These are phyloP conservation scores for Plagodis pulveraria DNA, from an alignment of 2,888 invertebrate genomes.

Conservation along the genomic window DNA sequence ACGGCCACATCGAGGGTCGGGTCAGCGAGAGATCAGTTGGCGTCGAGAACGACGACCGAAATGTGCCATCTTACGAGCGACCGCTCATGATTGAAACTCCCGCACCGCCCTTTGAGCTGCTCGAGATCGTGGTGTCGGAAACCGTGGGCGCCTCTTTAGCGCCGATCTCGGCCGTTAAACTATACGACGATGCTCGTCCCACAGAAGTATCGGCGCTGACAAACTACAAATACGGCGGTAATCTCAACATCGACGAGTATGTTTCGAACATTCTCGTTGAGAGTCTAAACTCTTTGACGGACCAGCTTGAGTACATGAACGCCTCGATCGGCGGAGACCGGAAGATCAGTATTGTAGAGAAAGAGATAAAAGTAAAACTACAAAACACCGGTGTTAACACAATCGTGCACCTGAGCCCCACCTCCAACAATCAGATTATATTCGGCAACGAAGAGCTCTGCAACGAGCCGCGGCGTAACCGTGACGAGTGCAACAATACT, in stretches of 20 bases:
- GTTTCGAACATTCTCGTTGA: constrained; percentile 81
- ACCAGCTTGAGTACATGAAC: constrained; percentile 75
- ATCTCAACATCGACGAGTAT: constrained; percentile 76
- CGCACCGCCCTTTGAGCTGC: constrained; percentile 62
- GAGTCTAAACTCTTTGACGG: constrained; percentile 77
- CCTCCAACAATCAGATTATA: constrained; percentile 78
- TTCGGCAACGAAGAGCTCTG: constrained; percentile 77
- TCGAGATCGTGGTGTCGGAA: constrained; percentile 78
- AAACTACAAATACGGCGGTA: constrained; percentile 33
- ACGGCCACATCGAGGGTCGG: constrained; percentile 47
- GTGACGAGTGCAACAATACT: constrained; percentile 50
- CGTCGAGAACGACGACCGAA: constrained; percentile 51
- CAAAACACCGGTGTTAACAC: constrained; percentile 80
- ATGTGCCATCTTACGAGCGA: constrained; percentile 45
- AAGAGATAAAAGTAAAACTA: constrained; percentile 79
- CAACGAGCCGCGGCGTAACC: constrained; percentile 39
- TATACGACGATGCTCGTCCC: constrained; percentile 31
- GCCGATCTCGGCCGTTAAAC: constrained; percentile 26
- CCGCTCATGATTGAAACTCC: constrained; percentile 44
- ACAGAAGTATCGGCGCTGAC: constrained; percentile 17
- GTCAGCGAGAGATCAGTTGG: constrained; percentile 49
- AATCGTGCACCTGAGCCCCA: constrained; percentile 78
- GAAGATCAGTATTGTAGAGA: constrained; percentile 75
- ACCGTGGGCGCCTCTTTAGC: constrained; percentile 50
- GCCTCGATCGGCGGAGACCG: constrained; percentile 67